Evolutionary conservation across 2,113 vertebrate genomes (phyloP).

Genomic region (Callopanchax toddi): DNA sequence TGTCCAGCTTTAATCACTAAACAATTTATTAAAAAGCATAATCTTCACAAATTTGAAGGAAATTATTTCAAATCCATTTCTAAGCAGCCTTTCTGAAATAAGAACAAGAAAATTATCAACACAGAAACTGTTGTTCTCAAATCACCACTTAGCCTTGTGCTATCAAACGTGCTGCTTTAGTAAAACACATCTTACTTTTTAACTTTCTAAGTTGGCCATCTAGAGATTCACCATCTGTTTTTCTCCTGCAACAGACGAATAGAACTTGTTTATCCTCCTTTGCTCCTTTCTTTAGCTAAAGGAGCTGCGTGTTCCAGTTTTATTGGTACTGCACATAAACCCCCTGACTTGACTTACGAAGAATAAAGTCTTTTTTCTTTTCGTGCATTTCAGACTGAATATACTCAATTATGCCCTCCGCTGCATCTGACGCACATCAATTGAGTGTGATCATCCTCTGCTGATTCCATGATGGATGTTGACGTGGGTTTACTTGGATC

Average conservation of each 20-base stretch:
- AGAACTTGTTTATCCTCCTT: neutral
- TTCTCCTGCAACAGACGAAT: too few relatives aligned
- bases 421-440: neutral
- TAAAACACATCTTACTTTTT: neutral
- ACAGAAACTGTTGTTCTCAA: conserved; percentile 5
- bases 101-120: conserved; percentile 2
- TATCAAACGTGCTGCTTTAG: neutral
- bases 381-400: neutral
- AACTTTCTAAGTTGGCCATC: neutral
- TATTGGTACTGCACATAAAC: neutral
- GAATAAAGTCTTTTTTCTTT: neutral
- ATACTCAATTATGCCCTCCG: neutral
- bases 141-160: neutral
- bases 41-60: too few relatives aligned
- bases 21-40: too few relatives aligned
- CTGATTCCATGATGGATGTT: neutral
- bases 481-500: neutral
- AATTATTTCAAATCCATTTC: too few relatives aligned
- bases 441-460: neutral
- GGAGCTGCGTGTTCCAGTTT: neutral
- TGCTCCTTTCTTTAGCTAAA: neutral
- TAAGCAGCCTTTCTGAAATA: too few relatives aligned
- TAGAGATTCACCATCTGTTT: too few relatives aligned
- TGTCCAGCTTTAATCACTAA: neutral
- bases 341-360: neutral